These are phyloP conservation scores for Pterostichus madidus DNA, from an alignment of 2,888 invertebrate genomes.

Conservation along the genomic window DNA sequence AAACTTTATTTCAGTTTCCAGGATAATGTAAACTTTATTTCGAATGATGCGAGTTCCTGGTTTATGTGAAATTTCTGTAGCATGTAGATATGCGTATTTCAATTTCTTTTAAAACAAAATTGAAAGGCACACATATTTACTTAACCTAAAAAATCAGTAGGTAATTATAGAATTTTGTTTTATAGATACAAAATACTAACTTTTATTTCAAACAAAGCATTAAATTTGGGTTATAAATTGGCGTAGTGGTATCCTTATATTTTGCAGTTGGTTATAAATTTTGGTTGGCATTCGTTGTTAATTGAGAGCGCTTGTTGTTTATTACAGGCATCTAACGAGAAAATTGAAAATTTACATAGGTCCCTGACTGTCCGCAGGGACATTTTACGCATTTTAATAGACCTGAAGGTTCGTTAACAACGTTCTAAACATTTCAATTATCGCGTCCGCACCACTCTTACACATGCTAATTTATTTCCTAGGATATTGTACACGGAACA, in stretches of 20 bases:
- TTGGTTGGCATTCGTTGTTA: neutral
- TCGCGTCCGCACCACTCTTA: neutral
- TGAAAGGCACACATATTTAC: too few relatives aligned
- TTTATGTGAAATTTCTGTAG: too few relatives aligned
- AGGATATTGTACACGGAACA: neutral
- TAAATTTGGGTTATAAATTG: neutral
- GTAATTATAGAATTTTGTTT: too few relatives aligned
- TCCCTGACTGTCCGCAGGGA: constrained; percentile 10
- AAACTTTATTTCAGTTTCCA: too few relatives aligned
- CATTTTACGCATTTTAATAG: constrained; percentile 15
- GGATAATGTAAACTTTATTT: too few relatives aligned
- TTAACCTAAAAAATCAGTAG: too few relatives aligned
- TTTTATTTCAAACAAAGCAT: neutral
- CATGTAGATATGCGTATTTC: too few relatives aligned
- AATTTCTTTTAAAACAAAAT: too few relatives aligned
- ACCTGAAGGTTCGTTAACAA: constrained; percentile 9
- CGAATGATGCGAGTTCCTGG: too few relatives aligned
- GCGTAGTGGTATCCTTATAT: neutral
- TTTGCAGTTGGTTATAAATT: constrained; percentile 9
- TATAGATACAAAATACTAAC: neutral
- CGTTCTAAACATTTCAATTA: constrained; percentile 8
- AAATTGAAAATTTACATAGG: constrained; percentile 15
- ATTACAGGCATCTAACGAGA: constrained; percentile 8
- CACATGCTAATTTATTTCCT: constrained; percentile 2
- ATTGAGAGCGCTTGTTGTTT: constrained; percentile 8